A percentile compares a stretch with the other conserved stretches of the same genome.
phyloP scores from a whole-genome alignment of 2,113 vertebrate genomes.

The Lethenteron reissneri region DNA sequence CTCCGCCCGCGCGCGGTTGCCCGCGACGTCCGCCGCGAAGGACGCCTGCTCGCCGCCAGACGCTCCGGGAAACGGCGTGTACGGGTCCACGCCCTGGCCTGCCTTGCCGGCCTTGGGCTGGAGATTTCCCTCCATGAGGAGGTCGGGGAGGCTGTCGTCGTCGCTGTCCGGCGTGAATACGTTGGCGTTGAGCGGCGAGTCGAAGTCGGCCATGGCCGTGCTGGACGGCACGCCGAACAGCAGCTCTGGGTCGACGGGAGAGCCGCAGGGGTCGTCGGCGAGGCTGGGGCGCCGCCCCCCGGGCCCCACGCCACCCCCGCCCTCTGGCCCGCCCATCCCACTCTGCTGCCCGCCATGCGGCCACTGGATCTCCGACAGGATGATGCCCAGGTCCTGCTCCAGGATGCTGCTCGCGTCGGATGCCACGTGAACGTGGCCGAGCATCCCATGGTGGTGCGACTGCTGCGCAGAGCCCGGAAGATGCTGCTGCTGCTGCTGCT shows the following conservation, averaged over 20 bases:
- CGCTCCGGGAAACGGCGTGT: conserved; percentile 1
- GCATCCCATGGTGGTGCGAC: conserved; percentile 78
- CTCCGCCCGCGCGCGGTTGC: background rate
- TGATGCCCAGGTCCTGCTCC: conserved; percentile 21
- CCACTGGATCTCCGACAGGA: conserved; percentile 52
- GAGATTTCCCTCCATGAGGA: background rate
- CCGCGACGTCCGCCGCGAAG: background rate
- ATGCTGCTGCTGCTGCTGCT: conserved; percentile 26
- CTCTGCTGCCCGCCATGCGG: conserved; percentile 13
- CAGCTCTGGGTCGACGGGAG: conserved; percentile 2
- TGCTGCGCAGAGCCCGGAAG: conserved; percentile 24
- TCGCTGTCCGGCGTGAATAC: background rate
- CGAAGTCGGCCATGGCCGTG: background rate
- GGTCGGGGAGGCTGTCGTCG: conserved; percentile 3
- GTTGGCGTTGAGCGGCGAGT: background rate
- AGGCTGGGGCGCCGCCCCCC: background rate
- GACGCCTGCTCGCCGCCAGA: background rate
- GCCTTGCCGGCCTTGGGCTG: background rate
- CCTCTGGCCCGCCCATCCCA: background rate
- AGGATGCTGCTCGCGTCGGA: conserved; percentile 40
- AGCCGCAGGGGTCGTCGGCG: conserved; percentile 1
- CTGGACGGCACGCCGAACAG: background rate
- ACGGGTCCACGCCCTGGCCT: background rate
- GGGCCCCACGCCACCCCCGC: background rate
- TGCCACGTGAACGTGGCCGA: conserved; percentile 80